These are phyloP conservation scores for Aegypius monachus DNA, from an alignment of 2,113 vertebrate genomes.

Conservation along the genomic window DNA sequence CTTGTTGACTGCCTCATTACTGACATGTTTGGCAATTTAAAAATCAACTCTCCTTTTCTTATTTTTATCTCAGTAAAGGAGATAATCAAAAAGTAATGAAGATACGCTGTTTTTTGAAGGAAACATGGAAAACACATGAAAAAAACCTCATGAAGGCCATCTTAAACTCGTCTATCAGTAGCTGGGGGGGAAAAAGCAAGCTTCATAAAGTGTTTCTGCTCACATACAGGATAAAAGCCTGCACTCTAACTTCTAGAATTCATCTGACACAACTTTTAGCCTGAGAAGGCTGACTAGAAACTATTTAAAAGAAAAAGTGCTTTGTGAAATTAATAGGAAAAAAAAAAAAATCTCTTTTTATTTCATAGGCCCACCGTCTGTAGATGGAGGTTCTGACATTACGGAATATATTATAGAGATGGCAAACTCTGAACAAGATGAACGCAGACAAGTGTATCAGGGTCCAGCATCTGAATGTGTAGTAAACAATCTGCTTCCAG, in stretches of 20 bases:
- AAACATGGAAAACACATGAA: neutral
- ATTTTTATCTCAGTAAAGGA: neutral
- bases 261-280: neutral
- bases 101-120: neutral
- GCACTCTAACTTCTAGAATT: neutral
- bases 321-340: neutral
- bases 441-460: slow-evolving; percentile 57
- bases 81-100: neutral
- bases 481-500: slow-evolving; percentile 69
- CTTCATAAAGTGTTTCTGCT: neutral
- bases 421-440: slow-evolving; percentile 17
- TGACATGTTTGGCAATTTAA: neutral
- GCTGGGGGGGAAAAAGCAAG: neutral
- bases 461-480: slow-evolving; percentile 53
- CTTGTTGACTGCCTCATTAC: neutral
- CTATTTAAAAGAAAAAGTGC: neutral
- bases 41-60: neutral
- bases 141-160: neutral
- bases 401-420: slow-evolving; percentile 69
- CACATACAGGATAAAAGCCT: neutral
- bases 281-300: neutral
- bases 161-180: neutral
- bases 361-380: slow-evolving; percentile 59
- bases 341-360: neutral
- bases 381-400: slow-evolving; percentile 66